These are phyloP conservation scores for Plagodis pulveraria DNA, from an alignment of 2,888 invertebrate genomes.

Conservation along the genomic window DNA sequence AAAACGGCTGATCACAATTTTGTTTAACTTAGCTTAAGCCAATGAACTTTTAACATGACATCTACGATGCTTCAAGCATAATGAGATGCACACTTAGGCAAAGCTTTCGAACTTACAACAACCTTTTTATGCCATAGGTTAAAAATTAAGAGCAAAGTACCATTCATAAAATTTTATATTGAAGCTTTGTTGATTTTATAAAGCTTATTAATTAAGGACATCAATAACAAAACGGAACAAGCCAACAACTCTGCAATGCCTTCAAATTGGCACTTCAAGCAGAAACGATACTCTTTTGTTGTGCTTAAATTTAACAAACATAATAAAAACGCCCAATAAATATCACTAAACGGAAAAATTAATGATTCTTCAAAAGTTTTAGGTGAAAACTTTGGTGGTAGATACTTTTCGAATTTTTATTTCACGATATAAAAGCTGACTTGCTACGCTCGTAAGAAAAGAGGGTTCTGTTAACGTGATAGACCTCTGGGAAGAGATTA, in stretches of 20 bases:
- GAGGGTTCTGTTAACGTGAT: conserved; percentile 48
- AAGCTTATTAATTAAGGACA: too few species aligned
- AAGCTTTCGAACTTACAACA: too few species aligned
- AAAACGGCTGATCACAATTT: too few species aligned
- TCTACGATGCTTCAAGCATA: too few species aligned
- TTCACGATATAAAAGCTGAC: conserved; percentile 54
- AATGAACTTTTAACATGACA: too few species aligned
- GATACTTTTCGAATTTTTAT: conserved; percentile 46
- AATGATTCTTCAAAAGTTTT: conserved; percentile 46
- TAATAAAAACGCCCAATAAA: conserved; percentile 40
- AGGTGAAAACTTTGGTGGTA: conserved; percentile 40
- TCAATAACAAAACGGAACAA: neutral
- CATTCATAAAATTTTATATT: too few species aligned
- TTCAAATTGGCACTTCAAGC: neutral
- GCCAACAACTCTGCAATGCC: neutral
- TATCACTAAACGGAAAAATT: conserved; percentile 49
- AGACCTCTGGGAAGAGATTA: conserved; percentile 43
- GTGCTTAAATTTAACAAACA: conserved; percentile 17
- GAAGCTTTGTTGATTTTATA: too few species aligned
- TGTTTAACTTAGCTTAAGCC: too few species aligned
- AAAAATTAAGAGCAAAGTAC: too few species aligned
- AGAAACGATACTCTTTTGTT: conserved; percentile 6
- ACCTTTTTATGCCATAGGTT: too few species aligned
- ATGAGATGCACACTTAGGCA: too few species aligned
- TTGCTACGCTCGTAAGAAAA: conserved; percentile 45